phyloP scores from a whole-genome alignment of 2,113 vertebrate genomes.

The Mirza zaza region DNA sequence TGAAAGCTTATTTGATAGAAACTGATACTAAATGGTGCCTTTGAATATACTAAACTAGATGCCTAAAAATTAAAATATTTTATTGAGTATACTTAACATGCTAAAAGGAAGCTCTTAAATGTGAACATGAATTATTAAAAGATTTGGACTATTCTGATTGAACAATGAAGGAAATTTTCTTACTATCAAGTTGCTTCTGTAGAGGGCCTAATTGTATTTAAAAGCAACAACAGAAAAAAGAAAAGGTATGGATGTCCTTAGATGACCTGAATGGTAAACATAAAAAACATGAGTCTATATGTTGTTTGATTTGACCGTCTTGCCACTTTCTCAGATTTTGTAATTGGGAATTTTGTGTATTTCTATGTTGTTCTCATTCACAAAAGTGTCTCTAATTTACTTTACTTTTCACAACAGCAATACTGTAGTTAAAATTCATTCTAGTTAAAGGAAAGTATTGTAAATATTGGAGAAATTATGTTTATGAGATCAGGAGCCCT shows the following conservation, averaged over 20 bases:
- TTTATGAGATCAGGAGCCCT: not conserved
- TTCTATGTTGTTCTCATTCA: not conserved
- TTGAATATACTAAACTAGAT: not conserved
- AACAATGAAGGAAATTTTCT: not conserved
- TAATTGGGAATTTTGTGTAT: not conserved
- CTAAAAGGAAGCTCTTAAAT: not conserved
- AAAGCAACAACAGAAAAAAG: not conserved
- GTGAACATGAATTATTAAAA: not conserved
- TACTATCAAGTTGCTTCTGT: not conserved
- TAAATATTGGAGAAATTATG: not conserved
- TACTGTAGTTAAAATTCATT: not conserved
- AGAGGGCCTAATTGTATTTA: not conserved
- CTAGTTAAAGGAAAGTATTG: not conserved
- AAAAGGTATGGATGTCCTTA: not conserved
- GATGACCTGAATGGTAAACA: too few relatives aligned
- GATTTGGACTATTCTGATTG: not conserved
- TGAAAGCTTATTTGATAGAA: not conserved
- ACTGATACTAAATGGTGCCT: not conserved
- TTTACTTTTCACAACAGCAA: not conserved
- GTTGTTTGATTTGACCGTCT: not conserved
- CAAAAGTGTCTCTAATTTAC: not conserved
- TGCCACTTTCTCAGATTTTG: not conserved
- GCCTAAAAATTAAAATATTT: conserved; percentile 51
- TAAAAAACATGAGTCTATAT: not conserved
- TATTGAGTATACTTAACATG: not conserved